Percentiles rank a stretch among this genome's conserved stretches.
These are phyloP conservation scores for Suillia variegata DNA, from an alignment of 2,888 invertebrate genomes.

Conservation along the genomic window DNA sequence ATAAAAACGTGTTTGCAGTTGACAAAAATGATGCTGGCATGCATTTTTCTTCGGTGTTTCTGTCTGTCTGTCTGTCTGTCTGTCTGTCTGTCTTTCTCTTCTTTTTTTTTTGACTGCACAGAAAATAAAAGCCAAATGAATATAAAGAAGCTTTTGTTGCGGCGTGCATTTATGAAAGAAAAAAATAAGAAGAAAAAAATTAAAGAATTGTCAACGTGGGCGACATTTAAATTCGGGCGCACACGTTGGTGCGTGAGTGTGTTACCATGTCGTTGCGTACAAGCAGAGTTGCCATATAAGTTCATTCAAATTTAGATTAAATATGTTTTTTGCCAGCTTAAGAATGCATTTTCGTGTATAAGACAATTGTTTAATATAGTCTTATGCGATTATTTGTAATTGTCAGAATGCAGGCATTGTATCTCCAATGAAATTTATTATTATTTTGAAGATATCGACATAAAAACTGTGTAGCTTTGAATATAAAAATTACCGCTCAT, in stretches of 20 bases:
- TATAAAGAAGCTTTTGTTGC: neutral
- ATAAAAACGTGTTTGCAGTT: conserved; percentile 28
- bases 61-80: too few relatives aligned
- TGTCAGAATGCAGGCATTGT: too few relatives aligned
- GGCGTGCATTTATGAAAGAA: neutral
- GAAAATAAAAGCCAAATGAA: neutral
- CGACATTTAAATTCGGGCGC: conserved; percentile 17
- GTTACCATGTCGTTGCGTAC: neutral
- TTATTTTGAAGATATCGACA: too few relatives aligned
- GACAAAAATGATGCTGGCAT: conserved; percentile 27
- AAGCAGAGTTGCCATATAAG: neutral
- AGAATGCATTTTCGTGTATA: too few relatives aligned
- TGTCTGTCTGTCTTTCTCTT: too few relatives aligned
- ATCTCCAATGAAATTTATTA: too few relatives aligned
- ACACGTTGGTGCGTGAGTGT: conserved; percentile 17
- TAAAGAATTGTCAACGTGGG: conserved; percentile 25
- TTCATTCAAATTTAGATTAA: too few relatives aligned
- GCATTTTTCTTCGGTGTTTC: conserved; percentile 16
- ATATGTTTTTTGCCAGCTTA: too few relatives aligned
- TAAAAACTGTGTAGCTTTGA: too few relatives aligned
- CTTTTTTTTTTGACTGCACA: neutral
- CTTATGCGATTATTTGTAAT: too few relatives aligned
- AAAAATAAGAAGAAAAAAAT: neutral
- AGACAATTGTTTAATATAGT: too few relatives aligned
- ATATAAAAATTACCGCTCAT: too few relatives aligned